Percentiles rank a stretch among this genome's conserved stretches.
Evolutionary conservation across 2,113 vertebrate species (phyloP).

Genomic region (Ifrita kowaldi): DNA sequence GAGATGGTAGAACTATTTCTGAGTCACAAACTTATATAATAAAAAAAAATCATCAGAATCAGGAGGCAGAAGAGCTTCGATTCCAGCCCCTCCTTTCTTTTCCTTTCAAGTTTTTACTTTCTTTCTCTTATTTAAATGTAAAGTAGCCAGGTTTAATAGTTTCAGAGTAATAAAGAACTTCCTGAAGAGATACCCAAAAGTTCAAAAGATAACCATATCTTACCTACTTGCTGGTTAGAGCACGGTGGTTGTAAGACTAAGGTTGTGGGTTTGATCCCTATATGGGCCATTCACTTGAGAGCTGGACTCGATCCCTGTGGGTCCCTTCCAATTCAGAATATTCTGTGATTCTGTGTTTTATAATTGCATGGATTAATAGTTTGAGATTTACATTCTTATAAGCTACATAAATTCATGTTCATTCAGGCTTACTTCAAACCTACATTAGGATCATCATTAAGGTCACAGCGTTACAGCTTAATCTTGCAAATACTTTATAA

Average conservation of each 20-base stretch:
- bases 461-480: neutral
- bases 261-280: fast-evolving
- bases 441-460: neutral
- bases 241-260: neutral
- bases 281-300: fast-evolving
- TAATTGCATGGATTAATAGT: neutral
- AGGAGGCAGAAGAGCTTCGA: neutral
- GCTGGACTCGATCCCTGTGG: neutral
- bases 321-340: neutral
- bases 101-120: neutral
- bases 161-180: neutral
- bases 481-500: neutral
- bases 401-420: neutral
- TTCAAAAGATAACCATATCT: neutral
- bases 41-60: neutral
- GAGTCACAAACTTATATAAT: neutral
- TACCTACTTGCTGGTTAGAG: neutral
- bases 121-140: neutral
- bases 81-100: neutral
- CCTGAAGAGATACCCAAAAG: neutral
- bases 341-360: neutral
- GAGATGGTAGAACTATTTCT: neutral
- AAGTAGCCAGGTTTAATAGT: neutral
- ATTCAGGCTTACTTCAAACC: neutral
- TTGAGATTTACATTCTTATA: neutral